These are phyloP conservation scores for Psittacula echo DNA, from an alignment of 2,797 vertebrate genomes.

Conservation along the genomic window DNA sequence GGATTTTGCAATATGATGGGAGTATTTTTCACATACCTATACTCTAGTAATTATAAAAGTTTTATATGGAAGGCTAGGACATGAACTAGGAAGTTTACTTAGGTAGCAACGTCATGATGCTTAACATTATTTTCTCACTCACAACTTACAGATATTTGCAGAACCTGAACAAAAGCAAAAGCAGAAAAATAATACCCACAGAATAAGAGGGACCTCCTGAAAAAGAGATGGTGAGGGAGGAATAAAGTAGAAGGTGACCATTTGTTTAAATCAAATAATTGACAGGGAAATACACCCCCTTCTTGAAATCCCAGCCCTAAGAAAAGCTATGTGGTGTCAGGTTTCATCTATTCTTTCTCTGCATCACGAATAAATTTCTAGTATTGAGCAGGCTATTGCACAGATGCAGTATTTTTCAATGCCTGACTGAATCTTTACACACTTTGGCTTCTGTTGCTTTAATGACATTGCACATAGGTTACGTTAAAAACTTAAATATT, in stretches of 20 bases:
- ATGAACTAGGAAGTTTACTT: background rate
- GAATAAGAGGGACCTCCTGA: background rate
- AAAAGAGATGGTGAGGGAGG: accelerated
- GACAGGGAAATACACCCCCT: background rate
- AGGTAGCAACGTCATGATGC: background rate
- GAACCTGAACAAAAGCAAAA: background rate
- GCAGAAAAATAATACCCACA: background rate
- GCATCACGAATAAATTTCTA: background rate
- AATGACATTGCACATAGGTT: background rate
- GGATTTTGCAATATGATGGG: background rate
- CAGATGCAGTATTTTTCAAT: background rate
- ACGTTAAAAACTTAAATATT: background rate
- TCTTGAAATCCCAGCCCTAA: background rate
- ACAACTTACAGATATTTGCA: background rate
- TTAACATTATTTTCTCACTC: background rate
- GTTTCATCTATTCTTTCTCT: background rate
- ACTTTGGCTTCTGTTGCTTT: background rate
- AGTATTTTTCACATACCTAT: background rate
- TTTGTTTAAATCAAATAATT: background rate
- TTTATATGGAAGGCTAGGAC: background rate
- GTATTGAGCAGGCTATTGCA: background rate
- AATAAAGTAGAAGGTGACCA: background rate
- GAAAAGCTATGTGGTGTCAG: background rate
- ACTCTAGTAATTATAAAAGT: background rate
- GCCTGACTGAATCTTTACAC: background rate